These are phyloP conservation scores for Palaemon carinicauda DNA, from an alignment of 1,140 invertebrate genomes.

Conservation along the genomic window DNA sequence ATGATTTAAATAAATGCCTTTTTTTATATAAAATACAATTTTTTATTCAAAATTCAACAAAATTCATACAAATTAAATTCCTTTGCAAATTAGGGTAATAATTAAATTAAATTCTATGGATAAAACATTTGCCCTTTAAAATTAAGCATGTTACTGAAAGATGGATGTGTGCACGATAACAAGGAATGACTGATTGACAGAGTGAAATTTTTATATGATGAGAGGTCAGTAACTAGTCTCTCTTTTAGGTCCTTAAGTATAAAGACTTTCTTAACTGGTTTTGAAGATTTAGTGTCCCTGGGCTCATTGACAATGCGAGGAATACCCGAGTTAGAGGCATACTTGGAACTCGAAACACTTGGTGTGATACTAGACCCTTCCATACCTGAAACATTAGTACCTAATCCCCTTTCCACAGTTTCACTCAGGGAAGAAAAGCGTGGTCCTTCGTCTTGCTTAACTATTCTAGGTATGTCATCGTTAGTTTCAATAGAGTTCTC, in stretches of 20 bases:
- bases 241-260: conserved; percentile 31
- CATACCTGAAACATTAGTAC: conserved; percentile 38
- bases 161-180: conserved; percentile 33
- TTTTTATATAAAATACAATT: too few species aligned
- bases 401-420: conserved; percentile 34
- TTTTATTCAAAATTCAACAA: too few species aligned
- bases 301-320: conserved; percentile 5
- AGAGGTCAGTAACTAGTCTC: conserved; percentile 20
- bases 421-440: conserved; percentile 43
- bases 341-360: conserved; percentile 59
- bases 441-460: conserved; percentile 38
- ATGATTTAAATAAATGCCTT: too few species aligned
- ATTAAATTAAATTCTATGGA: neutral
- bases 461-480: neutral
- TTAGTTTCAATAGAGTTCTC: conserved; percentile 8
- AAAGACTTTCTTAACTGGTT: conserved; percentile 29
- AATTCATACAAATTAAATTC: too few species aligned
- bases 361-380: conserved; percentile 45
- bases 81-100: too few species aligned
- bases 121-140: conserved; percentile 49
- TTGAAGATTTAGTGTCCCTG: neutral
- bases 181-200: conserved; percentile 21
- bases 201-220: conserved; percentile 32
- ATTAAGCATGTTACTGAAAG: conserved; percentile 40
- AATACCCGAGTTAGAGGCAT: neutral